Conservation (phyloP, 2,113 vertebrate species). For the Heliornis fulica region DNA sequence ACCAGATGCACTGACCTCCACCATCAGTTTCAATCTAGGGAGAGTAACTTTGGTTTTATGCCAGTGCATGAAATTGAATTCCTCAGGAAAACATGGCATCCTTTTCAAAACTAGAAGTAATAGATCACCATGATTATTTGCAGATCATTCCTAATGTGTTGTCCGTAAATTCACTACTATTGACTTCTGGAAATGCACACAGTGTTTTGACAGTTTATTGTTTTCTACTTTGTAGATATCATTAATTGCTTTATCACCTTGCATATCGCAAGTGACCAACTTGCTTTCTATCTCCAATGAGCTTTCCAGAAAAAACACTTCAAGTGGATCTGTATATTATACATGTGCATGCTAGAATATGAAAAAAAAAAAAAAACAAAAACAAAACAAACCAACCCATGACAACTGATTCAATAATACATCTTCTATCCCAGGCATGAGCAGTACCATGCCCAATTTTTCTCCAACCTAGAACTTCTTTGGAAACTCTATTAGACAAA, state of each 20-base stretch:
- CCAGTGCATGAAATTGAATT: background rate
- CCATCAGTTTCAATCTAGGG: background rate
- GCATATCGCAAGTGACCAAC: too few relatives aligned
- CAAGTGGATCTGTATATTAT: background rate
- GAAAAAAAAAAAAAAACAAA: background rate
- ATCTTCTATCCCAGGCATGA: background rate
- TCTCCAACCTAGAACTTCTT: background rate
- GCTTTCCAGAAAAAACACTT: background rate
- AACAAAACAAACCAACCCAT: too few relatives aligned
- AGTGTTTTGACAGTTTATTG: background rate
- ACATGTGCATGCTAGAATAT: background rate
- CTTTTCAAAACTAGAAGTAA: background rate
- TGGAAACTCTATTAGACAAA: background rate
- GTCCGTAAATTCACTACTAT: background rate
- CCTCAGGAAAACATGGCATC: background rate
- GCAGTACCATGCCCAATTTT: background rate
- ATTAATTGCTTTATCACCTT: background rate
- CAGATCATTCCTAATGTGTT: background rate
- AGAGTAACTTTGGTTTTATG: background rate
- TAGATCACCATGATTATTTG: background rate
- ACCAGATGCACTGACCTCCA: accelerated
- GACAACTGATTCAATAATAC: background rate
- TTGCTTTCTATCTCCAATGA: background rate
- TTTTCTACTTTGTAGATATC: background rate
- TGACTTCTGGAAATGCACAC: background rate